phyloP scores from a whole-genome alignment of 2,113 vertebrate genomes.

The Crotophaga sulcirostris region DNA sequence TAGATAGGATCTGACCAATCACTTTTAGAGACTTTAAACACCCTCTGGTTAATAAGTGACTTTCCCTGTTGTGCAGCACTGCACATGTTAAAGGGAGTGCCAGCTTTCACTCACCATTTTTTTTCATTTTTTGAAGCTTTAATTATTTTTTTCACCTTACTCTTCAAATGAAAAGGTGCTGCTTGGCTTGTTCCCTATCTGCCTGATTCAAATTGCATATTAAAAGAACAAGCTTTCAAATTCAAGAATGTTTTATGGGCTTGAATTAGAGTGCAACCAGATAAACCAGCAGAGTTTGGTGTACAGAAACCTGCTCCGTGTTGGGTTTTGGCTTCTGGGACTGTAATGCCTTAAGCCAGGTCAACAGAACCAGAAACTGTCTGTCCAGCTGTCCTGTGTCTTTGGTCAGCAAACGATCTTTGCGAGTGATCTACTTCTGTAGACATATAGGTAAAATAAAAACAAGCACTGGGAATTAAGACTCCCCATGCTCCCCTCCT shows the following conservation, averaged over 20 bases:
- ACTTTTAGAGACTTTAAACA: not conserved
- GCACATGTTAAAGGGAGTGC: not conserved
- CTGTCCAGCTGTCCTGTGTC: not conserved
- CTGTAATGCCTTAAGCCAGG: not conserved
- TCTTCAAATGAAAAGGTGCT: not conserved
- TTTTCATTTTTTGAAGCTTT: not conserved
- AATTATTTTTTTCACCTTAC: not conserved
- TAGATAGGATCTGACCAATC: not conserved
- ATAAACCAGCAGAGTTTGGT: not conserved
- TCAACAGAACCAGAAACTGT: not conserved
- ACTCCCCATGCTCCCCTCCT: not conserved
- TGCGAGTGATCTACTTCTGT: not conserved
- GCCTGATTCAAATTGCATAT: not conserved
- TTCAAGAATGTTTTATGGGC: not conserved
- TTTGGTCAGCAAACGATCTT: not conserved
- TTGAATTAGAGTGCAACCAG: not conserved
- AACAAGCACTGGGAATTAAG: not conserved
- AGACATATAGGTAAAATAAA: not conserved
- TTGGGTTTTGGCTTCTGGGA: not conserved
- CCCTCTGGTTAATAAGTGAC: slow-evolving; percentile 20
- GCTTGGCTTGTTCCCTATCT: not conserved
- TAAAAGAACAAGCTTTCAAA: not conserved
- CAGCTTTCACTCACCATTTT: not conserved
- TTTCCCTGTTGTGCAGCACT: not conserved
- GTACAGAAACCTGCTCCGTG: accelerated